phyloP scores from a whole-genome alignment of 2,888 invertebrate species.

The Nephrotoma guestfalica region DNA sequence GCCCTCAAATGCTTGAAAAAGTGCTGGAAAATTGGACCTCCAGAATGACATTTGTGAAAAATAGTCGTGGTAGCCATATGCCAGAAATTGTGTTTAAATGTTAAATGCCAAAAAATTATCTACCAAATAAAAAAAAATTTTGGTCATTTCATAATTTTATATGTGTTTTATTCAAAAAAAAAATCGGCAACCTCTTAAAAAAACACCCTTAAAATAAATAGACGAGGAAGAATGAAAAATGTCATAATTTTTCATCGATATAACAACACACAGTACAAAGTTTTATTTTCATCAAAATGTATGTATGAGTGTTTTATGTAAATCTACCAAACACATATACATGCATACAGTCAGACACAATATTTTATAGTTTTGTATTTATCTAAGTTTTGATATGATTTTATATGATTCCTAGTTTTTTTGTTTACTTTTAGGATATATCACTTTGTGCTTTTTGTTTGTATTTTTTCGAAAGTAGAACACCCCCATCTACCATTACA shows the following conservation, averaged over 20 bases:
- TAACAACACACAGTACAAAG: background rate
- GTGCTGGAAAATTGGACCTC: too few species aligned
- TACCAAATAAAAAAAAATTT: too few species aligned
- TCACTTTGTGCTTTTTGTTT: background rate
- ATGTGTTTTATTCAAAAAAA: too few species aligned
- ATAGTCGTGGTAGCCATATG: too few species aligned
- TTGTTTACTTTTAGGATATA: background rate
- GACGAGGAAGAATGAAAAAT: background rate
- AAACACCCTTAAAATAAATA: too few species aligned
- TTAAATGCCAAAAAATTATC: too few species aligned
- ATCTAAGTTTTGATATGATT: background rate
- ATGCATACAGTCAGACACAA: background rate
- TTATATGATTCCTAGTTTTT: background rate
- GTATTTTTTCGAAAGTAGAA: background rate
- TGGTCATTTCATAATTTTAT: too few species aligned
- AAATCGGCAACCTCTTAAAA: too few species aligned
- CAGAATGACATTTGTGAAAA: too few species aligned
- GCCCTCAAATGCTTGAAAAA: too few species aligned
- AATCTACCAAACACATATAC: background rate
- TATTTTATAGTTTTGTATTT: background rate
- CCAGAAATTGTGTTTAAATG: too few species aligned
- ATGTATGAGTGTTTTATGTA: background rate
- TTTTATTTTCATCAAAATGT: background rate
- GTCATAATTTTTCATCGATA: background rate
- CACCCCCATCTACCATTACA: background rate